phyloP scores from a whole-genome alignment of 2,797 vertebrate species.

The Pristis pectinata region DNA sequence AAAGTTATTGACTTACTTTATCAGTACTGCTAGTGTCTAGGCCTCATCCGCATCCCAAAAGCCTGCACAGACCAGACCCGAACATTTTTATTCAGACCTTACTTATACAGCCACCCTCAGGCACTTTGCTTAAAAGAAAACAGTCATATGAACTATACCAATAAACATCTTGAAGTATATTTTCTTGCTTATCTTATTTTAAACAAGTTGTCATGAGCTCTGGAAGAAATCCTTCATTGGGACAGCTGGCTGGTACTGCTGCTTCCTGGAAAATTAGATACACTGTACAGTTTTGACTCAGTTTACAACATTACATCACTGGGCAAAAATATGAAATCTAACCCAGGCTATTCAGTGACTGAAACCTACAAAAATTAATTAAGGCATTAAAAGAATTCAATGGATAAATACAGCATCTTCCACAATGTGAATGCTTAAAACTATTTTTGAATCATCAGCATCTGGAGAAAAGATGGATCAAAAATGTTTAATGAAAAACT shows the following conservation, averaged over 20 bases:
- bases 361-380: neutral
- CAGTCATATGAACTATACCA: neutral
- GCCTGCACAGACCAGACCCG: neutral
- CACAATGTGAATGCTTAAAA: neutral
- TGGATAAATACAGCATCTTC: neutral
- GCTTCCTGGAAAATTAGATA: neutral
- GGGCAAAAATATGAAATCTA: neutral
- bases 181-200: neutral
- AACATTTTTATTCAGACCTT: neutral
- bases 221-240: neutral
- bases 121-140: neutral
- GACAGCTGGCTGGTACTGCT: neutral
- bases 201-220: neutral
- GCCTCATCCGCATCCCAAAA: neutral
- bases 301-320: neutral
- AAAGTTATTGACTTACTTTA: neutral
- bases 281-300: neutral
- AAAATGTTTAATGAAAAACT: neutral
- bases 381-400: neutral
- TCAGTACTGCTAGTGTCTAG: neutral
- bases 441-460: neutral
- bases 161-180: neutral
- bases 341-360: neutral
- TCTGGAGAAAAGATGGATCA: neutral
- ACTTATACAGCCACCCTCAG: neutral